Evolutionary conservation across 53 echinoderm and acorn worm species (phyloP), one percentile per base, ranked within the genome.

Genomic region (Astropecten irregularis): DNA sequence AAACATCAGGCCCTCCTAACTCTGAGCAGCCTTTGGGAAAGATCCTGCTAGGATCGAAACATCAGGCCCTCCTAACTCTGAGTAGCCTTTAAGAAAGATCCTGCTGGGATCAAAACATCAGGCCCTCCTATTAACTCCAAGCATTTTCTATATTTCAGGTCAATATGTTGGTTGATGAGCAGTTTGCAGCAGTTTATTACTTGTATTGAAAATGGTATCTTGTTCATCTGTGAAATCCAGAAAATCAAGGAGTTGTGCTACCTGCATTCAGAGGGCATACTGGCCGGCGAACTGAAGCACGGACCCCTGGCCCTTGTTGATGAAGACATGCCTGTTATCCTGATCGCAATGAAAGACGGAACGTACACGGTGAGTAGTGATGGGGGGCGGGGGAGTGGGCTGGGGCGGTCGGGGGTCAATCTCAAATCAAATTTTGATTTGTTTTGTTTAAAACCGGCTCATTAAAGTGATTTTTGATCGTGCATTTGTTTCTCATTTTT

Each of bases 241-340:
- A 97, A 97, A 97, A 97, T 97, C 81, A 97, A 97, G 62, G 97
- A 97, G 89, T 83, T 97, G 81, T 89, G 89, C 15, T 97, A 97
- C 69, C 86, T 97, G 2, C 97, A 97, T 51, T 97, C 97, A 9
- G 97, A 97, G 73, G 97, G 97, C 11, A 96, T 96, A 56, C 68
- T 96, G 58, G 96, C 96, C 1, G 93, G 93, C 28, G 95, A 95
- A 60, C 55, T 97, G 48, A 97, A 97, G 55, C 97, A 97, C 49
- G 97, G 97, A 19, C 97, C 97, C 13, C 70, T 97, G 15, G 97
- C 97, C 32, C 83, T 97, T 19, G 91, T 97, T 40, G 97, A 97
- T 56, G 89, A 97, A 49, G 89, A 89, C 47, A 96, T 97, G 97
- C 97, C 97, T 2, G 96, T 97, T 22, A 90, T 94, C 18, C 85